phyloP scores from a whole-genome alignment of 1,140 invertebrate genomes.

The Macrocentrus cingulum region DNA sequence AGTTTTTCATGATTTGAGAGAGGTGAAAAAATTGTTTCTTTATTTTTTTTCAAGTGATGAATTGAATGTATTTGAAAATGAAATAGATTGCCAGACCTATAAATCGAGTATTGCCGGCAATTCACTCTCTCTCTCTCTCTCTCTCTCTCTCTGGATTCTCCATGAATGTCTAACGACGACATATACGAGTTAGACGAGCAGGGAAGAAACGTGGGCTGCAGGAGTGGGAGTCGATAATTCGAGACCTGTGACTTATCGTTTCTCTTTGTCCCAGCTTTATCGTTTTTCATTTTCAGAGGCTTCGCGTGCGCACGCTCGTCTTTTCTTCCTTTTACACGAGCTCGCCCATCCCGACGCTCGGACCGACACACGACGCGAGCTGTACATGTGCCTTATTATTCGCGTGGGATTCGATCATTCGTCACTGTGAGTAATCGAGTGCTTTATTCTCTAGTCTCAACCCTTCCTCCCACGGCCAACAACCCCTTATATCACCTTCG shows the following conservation, averaged over 20 bases:
- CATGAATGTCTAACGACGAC: conserved; percentile 8
- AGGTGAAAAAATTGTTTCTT: too few relatives aligned
- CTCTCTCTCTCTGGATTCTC: background rate
- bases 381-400: conserved; percentile 4
- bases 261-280: conserved; percentile 18
- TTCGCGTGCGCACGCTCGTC: background rate
- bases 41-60: too few relatives aligned
- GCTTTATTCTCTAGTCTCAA: conserved; percentile 22
- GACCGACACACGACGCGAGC: background rate
- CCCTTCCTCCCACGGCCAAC: conserved; percentile 4
- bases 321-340: background rate
- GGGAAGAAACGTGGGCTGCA: background rate
- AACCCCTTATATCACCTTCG: conserved; percentile 14
- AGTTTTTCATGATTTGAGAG: too few relatives aligned
- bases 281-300: conserved; percentile 22
- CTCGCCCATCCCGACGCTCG: background rate
- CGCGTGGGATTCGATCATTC: conserved; percentile 28
- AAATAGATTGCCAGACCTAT: conserved; percentile 18
- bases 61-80: too few relatives aligned
- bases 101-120: conserved; percentile 24
- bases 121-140: too few relatives aligned
- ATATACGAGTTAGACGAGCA: background rate
- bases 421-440: conserved; percentile 28
- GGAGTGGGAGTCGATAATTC: conserved; percentile 27
- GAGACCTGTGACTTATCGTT: conserved; percentile 23